phyloP scores from a whole-genome alignment of 2,888 invertebrate species.

The Ecdyonurus torrentis region DNA sequence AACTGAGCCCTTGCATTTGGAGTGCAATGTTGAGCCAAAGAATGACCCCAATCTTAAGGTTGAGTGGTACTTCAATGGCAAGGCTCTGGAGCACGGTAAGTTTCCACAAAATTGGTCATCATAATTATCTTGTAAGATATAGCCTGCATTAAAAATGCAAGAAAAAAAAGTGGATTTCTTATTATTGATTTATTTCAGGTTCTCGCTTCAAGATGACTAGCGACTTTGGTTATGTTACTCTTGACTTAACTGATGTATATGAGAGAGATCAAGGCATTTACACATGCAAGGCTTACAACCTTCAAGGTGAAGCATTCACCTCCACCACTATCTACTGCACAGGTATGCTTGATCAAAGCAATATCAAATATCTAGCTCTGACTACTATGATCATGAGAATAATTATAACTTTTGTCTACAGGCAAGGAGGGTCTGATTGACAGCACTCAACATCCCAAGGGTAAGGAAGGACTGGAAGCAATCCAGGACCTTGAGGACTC shows the following conservation, averaged over 20 bases:
- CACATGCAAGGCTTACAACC: conserved; percentile 79
- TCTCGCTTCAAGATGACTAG: conserved; percentile 82
- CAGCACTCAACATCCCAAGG: conserved; percentile 85
- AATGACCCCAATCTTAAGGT: conserved; percentile 79
- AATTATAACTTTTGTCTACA: conserved; percentile 9
- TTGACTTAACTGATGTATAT: conserved; percentile 83
- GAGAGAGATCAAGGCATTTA: conserved; percentile 89
- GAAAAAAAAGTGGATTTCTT: background rate
- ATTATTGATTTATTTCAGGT: conserved; percentile 20
- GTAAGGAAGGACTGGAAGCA: conserved; percentile 79
- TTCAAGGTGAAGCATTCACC: conserved; percentile 79
- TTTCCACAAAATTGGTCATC: background rate
- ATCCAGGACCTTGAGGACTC: conserved; percentile 84
- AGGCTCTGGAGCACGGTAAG: conserved; percentile 59
- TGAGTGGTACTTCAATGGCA: conserved; percentile 91
- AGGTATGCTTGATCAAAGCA: conserved; percentile 40
- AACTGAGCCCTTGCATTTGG: conserved; percentile 74
- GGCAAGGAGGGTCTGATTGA: conserved; percentile 57
- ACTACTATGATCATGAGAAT: background rate
- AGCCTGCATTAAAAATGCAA: background rate
- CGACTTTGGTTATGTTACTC: conserved; percentile 91
- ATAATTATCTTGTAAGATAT: background rate
- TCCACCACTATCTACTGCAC: conserved; percentile 75
- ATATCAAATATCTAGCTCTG: background rate
- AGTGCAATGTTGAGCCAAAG: conserved; percentile 88